A percentile compares a stretch with the other conserved stretches of the same genome.
Conservation (phyloP, 2,113 vertebrate species). For the Corynorhinus townsendii region DNA sequence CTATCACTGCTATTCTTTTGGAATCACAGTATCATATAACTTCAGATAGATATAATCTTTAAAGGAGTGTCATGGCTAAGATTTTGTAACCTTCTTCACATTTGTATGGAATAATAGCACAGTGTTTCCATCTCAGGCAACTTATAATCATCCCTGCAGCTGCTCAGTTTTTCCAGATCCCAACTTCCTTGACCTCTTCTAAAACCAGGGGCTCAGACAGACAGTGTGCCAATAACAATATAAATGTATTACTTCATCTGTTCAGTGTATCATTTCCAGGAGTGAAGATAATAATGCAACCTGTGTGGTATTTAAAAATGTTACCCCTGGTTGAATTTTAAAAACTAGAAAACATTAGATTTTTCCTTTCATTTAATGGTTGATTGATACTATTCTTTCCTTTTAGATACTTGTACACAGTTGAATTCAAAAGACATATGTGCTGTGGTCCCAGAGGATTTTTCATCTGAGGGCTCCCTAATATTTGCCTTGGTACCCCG, state of each 20-base stretch:
- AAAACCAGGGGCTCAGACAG: background rate
- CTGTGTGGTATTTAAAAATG: background rate
- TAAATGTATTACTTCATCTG: background rate
- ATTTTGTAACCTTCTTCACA: background rate
- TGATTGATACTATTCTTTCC: background rate
- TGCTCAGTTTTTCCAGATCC: background rate
- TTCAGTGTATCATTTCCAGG: background rate
- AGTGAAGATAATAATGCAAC: background rate
- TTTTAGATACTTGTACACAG: constrained; percentile 4
- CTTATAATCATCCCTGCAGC: background rate
- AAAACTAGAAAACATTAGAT: background rate
- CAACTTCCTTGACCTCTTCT: background rate
- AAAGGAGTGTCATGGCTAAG: background rate
- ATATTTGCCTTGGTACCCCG: background rate
- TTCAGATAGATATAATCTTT: background rate
- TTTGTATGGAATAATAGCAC: background rate
- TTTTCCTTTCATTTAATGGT: background rate
- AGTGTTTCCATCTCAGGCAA: background rate
- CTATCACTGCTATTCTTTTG: background rate
- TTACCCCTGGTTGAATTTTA: background rate
- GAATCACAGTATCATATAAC: background rate
- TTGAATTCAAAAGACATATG: background rate
- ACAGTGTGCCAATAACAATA: background rate
- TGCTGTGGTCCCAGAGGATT: background rate
- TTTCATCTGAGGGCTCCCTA: background rate